Conservation (phyloP, 2,888 invertebrate species). For the Nephrocerus scutellatus region DNA sequence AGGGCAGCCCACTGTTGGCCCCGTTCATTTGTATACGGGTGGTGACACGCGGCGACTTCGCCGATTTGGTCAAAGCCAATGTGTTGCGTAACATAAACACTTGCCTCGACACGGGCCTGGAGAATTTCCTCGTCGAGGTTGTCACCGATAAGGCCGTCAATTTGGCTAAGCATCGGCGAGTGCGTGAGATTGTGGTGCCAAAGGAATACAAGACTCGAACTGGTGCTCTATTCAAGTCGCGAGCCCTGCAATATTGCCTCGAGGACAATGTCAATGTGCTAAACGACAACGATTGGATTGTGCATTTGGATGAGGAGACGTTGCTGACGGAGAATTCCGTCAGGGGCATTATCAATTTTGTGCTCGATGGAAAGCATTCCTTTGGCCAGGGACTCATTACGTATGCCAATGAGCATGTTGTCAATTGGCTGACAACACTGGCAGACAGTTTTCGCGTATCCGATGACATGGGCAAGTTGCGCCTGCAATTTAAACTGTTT, state of each 20-base stretch:
- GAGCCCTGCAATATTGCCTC: constrained; percentile 91
- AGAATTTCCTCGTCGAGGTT: constrained; percentile 93
- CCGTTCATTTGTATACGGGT: constrained; percentile 92
- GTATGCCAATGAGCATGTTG: constrained; percentile 92
- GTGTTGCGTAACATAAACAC: constrained; percentile 79
- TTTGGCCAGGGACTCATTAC: constrained; percentile 95
- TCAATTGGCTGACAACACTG: constrained; percentile 93
- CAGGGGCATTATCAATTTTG: constrained; percentile 87
- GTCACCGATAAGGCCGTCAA: constrained; percentile 85
- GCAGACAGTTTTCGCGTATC: constrained; percentile 94
- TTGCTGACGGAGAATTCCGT: constrained; percentile 87
- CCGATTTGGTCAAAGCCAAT: constrained; percentile 81
- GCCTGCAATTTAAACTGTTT: constrained; percentile 86
- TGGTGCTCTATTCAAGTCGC: constrained; percentile 88
- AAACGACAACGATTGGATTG: constrained; percentile 88
- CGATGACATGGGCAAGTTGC: constrained; percentile 95
- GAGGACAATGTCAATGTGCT: constrained; percentile 82
- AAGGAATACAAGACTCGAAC: constrained; percentile 77
- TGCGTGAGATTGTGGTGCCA: constrained; percentile 86
- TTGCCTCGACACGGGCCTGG: constrained; percentile 82
- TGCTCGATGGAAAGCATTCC: constrained; percentile 86
- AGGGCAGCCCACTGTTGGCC: constrained; percentile 83
- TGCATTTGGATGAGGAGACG: constrained; percentile 97
- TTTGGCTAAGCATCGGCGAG: constrained; percentile 68
- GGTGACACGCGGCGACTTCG: constrained; percentile 91